phyloP scores from a whole-genome alignment of 2,797 vertebrate species.

The Neopelma chrysocephalum region DNA sequence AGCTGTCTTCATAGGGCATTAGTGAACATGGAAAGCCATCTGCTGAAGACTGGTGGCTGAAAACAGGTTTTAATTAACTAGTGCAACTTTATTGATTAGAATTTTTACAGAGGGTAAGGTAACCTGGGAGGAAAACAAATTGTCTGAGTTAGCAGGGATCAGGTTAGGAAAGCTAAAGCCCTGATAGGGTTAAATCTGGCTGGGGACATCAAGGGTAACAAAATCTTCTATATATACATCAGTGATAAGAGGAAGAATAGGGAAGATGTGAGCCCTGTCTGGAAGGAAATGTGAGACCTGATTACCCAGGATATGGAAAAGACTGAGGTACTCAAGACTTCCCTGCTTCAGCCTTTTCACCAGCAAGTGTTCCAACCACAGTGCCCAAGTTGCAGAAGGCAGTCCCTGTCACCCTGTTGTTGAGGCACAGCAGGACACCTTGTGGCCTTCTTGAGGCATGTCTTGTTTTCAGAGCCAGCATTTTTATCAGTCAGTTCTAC shows the following conservation, averaged over 20 bases:
- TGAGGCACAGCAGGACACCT: neutral
- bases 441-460: neutral
- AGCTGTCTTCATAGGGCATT: neutral
- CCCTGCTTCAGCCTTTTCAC: neutral
- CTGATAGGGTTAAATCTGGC: neutral
- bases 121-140: neutral
- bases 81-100: neutral
- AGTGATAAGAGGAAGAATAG: neutral
- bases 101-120: neutral
- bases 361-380: neutral
- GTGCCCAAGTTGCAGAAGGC: neutral
- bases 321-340: neutral
- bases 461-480: neutral
- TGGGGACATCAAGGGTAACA: neutral
- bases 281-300: neutral
- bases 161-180: neutral
- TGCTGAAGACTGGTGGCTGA: neutral
- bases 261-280: neutral
- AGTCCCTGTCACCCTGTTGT: neutral
- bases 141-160: neutral
- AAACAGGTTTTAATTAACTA: conserved; percentile 6
- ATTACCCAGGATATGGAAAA: neutral
- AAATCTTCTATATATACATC: neutral
- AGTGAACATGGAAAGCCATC: neutral
- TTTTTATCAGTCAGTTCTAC: neutral